Percentiles rank a stretch among this genome's conserved stretches.
These are phyloP conservation scores for Amazona ochrocephala DNA, from an alignment of 2,797 vertebrate genomes.

Conservation along the genomic window DNA sequence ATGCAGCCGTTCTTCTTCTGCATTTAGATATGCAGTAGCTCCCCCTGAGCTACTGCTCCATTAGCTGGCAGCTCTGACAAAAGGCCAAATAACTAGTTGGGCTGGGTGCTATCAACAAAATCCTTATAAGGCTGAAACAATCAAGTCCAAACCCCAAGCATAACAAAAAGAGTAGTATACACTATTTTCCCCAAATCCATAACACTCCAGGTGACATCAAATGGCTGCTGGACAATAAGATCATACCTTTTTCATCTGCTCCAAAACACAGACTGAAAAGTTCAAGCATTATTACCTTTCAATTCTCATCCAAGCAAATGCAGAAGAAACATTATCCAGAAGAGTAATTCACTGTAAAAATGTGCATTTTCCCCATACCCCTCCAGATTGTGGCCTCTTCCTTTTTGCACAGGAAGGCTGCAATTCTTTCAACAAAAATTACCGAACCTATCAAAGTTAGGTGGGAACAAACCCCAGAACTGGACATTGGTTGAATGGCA, in stretches of 20 bases:
- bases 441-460: not conserved
- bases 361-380: accelerated
- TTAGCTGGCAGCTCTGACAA: not conserved
- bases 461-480: not conserved
- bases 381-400: not conserved
- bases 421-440: not conserved
- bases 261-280: not conserved
- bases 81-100: not conserved
- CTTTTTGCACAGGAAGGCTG: not conserved
- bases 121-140: not conserved
- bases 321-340: not conserved
- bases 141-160: not conserved
- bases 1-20: not conserved
- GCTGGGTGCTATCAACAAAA: not conserved
- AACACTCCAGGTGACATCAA: not conserved
- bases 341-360: not conserved
- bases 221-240: not conserved
- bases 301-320: not conserved
- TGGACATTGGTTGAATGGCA: not conserved
- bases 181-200: not conserved
- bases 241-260: not conserved
- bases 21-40: not conserved
- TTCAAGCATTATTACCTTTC: not conserved
- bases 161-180: not conserved
- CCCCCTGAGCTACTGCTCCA: not conserved